Evolutionary conservation across 2,888 invertebrate genomes (phyloP), one percentile per base, ranked within the genome.

Genomic region (Eubasilissa splendida): DNA sequence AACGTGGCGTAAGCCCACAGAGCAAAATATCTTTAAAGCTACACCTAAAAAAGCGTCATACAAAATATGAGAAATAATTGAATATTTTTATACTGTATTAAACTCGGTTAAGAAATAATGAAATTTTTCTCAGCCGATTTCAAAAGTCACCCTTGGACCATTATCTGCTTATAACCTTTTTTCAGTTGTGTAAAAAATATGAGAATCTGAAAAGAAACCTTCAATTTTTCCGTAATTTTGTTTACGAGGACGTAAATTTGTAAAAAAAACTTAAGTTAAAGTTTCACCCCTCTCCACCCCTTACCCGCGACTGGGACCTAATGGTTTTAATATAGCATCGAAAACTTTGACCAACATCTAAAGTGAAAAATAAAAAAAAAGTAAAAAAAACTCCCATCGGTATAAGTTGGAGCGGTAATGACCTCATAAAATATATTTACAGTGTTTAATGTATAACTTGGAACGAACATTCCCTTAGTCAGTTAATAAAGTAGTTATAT

Each of bases 371-470:
- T 31, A 63, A 68, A 68, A 42, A 42, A 70, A 53, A 53, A 53
- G 70, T 70, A 53, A 50, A 10, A 33, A 12, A 31, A 63, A 5
- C 58, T 31, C 9, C 70, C 70, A 14, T 7, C 12, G 22, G 11
- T 14, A 53, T 54, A 70, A 70, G 70, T 70, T 70, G 53, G 54
- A 54, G 53, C 70, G 14, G 70, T 70, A 70, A 70, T 70, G 70
- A 70, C 70, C 22, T 31, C 70, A 70, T 70, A 70, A 70, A 70
- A 70, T 70, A 70, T 70, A 70, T 70, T 70, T 70, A 70, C 70
- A 70, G 12, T 54, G 54, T 70, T 12, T 70, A 54, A 70, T 70
- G 70, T 70, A 54, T 54, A 70, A 54, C 70, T 54, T 31, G 11
- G 22, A 9, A 54, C 12, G 70, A 54, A 54, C 54, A 31, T 54